A percentile compares a stretch with the other conserved stretches of the same genome.
These are phyloP conservation scores for Scytalopus superciliaris DNA, from an alignment of 2,113 vertebrate species.

Conservation along the genomic window DNA sequence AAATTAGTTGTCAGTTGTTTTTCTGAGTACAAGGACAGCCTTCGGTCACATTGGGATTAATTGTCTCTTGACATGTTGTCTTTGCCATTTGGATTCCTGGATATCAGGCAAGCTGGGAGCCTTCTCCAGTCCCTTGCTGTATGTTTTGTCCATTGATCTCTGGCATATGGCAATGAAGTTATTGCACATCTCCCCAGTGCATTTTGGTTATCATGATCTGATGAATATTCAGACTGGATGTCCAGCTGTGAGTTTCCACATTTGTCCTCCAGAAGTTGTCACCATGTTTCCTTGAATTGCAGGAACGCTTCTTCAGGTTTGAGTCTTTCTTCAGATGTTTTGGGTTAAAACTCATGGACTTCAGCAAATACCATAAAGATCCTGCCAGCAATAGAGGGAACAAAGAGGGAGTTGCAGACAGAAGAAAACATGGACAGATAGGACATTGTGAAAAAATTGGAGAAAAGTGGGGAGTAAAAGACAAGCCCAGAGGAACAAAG, in stretches of 20 bases:
- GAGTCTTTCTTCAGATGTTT: background rate
- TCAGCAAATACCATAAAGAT: background rate
- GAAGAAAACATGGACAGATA: background rate
- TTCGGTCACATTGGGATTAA: background rate
- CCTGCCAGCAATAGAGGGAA: background rate
- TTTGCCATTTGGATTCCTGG: background rate
- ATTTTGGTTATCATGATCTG: background rate
- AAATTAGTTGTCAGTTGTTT: background rate
- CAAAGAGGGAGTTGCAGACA: background rate
- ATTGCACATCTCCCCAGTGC: background rate
- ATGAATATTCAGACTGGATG: background rate
- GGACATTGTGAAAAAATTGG: background rate
- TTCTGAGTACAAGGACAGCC: background rate
- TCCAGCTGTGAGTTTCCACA: background rate
- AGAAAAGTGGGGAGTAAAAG: background rate
- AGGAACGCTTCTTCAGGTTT: background rate
- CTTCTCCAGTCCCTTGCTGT: background rate
- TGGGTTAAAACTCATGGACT: background rate
- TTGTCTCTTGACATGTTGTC: background rate
- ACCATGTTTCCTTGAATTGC: background rate
- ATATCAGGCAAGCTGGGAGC: background rate
- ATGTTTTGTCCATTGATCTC: background rate
- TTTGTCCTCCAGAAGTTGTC: background rate
- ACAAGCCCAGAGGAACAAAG: background rate
- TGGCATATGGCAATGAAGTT: background rate